phyloP scores from a whole-genome alignment of 2,797 vertebrate species.

The Kryptopterus vitreolus region DNA sequence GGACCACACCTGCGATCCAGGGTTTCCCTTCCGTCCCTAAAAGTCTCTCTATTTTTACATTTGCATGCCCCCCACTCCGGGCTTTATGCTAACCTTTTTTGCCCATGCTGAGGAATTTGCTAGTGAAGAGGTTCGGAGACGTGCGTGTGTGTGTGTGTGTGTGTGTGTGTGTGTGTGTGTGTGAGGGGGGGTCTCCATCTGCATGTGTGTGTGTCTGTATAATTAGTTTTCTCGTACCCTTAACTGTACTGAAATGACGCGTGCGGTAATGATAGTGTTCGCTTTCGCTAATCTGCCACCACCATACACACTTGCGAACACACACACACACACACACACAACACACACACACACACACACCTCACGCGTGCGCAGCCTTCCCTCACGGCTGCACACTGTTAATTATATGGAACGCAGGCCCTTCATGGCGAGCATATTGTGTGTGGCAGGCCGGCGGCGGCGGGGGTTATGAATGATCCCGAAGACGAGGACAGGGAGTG shows the following conservation, averaged over 20 bases:
- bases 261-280: constrained; percentile 75
- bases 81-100: neutral
- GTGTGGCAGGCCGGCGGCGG: constrained; percentile 94
- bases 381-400: constrained; percentile 87
- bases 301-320: constrained; percentile 50
- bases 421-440: constrained; percentile 99
- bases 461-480: constrained; percentile 99
- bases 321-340: constrained; percentile 55
- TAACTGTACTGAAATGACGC: constrained; percentile 66
- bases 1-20: constrained; percentile 19
- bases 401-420: constrained; percentile 98
- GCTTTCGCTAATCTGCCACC: constrained; percentile 70
- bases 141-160: neutral
- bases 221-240: constrained; percentile 72
- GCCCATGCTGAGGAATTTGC: neutral
- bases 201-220: constrained; percentile 50
- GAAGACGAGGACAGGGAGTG: constrained; percentile 81
- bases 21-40: neutral
- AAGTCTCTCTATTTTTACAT: neutral
- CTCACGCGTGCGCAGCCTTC: constrained; percentile 67
- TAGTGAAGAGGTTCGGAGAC: neutral
- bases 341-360: constrained; percentile 37
- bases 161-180: neutral
- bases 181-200: neutral
- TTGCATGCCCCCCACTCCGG: neutral